Percentiles rank a stretch among this genome's conserved stretches.
These are phyloP conservation scores for Villa cingulata DNA, from an alignment of 2,888 invertebrate species.

Conservation along the genomic window DNA sequence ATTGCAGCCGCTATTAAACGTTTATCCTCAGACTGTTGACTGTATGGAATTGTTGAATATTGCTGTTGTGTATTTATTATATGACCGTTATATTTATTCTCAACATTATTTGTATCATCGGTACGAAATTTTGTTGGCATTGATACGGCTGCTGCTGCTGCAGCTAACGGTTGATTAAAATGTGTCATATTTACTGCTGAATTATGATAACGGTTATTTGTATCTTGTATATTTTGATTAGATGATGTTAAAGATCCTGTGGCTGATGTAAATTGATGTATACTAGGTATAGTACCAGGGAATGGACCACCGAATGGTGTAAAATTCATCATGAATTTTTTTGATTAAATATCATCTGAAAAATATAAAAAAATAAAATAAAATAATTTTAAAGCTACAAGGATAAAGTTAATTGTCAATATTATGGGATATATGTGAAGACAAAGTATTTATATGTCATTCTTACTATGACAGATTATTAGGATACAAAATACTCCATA, in stretches of 20 bases:
- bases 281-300: constrained; percentile 60
- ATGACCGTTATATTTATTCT: constrained; percentile 42
- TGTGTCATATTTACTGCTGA: constrained; percentile 35
- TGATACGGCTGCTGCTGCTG: constrained; percentile 22
- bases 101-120: constrained; percentile 39
- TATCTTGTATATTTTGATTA: constrained; percentile 33
- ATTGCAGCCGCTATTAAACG: constrained; percentile 24
- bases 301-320: constrained; percentile 72
- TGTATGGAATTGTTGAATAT: constrained; percentile 23
- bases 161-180: constrained; percentile 40
- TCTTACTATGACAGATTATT: no score
- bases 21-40: constrained; percentile 20
- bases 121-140: constrained; percentile 49
- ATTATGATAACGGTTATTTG: constrained; percentile 29
- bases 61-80: constrained; percentile 25
- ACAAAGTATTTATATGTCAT: no score
- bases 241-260: constrained; percentile 41
- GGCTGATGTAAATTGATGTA: constrained; percentile 61
- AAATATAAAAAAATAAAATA: not conserved
- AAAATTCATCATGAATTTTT: constrained; percentile 57
- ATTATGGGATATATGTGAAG: no score
- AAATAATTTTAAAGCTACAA: no score
- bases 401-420: no score
- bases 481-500: no score
- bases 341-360: constrained; percentile 4